Conservation (phyloP, 2,113 vertebrate genomes). For the Galemys pyrenaicus region DNA sequence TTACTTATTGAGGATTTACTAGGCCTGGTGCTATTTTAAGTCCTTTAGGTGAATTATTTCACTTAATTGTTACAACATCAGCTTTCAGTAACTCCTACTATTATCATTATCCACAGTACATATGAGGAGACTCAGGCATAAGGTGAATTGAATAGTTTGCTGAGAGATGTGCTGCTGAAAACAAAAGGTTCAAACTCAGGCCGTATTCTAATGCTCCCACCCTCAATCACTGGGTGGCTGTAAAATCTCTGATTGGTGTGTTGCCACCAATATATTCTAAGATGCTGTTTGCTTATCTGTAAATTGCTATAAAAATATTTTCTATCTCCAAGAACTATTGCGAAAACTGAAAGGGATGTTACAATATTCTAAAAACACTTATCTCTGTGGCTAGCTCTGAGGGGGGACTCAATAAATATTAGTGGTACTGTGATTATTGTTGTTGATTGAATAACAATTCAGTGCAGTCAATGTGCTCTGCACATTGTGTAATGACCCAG, state of each 20-base stretch:
- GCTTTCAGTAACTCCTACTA: not conserved
- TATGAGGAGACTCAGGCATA: not conserved
- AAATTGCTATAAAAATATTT: not conserved
- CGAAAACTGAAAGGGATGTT: not conserved
- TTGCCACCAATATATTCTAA: not conserved
- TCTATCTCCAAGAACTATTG: not conserved
- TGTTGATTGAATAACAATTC: not conserved
- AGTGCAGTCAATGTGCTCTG: not conserved
- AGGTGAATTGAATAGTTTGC: not conserved
- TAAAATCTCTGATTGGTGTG: not conserved
- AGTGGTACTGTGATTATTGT: not conserved
- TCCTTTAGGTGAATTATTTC: not conserved
- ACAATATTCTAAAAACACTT: not conserved
- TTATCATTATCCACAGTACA: not conserved
- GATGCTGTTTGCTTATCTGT: not conserved
- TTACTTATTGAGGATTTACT: constrained; percentile 11
- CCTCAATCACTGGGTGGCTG: not conserved
- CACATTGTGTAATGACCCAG: accelerated
- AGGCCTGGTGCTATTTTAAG: not conserved
- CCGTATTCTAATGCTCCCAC: not conserved
- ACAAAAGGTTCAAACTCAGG: not conserved
- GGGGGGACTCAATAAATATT: not conserved
- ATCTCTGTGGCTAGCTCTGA: not conserved
- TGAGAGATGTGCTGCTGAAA: not conserved
- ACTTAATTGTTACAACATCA: not conserved